Evolutionary conservation across 2,113 vertebrate genomes (phyloP).

Genomic region (Trachemys scripta): DNA sequence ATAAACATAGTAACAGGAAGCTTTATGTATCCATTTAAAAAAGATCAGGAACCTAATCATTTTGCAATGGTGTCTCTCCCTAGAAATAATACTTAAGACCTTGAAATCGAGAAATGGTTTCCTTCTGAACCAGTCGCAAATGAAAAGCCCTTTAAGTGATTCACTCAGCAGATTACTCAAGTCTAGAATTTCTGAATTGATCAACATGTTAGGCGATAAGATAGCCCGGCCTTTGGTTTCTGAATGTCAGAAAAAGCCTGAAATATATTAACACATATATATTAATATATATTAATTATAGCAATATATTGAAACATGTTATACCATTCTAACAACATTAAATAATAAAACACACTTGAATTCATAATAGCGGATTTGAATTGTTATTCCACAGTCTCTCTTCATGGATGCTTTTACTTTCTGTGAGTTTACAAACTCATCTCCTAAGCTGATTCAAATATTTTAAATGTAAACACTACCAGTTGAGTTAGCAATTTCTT

Average conservation of each 20-base stretch:
- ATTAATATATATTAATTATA: background rate
- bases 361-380: background rate
- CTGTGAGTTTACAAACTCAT: background rate
- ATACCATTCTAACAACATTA: background rate
- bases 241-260: background rate
- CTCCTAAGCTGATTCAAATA: background rate
- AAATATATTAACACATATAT: background rate
- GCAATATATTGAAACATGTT: background rate
- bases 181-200: conserved; percentile 10
- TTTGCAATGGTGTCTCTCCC: background rate
- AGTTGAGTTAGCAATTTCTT: background rate
- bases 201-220: background rate
- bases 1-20: background rate
- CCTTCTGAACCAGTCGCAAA: background rate
- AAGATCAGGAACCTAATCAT: background rate
- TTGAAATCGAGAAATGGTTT: background rate
- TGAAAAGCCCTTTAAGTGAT: accelerated
- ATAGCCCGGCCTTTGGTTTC: background rate
- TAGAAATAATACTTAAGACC: background rate
- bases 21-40: background rate
- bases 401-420: background rate
- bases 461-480: background rate
- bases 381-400: background rate
- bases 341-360: background rate
- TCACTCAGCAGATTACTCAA: background rate